A percentile compares a stretch with the other conserved stretches of the same genome.
Conservation (phyloP, 1,140 invertebrate genomes). For the Dendroctonus ponderosae region DNA sequence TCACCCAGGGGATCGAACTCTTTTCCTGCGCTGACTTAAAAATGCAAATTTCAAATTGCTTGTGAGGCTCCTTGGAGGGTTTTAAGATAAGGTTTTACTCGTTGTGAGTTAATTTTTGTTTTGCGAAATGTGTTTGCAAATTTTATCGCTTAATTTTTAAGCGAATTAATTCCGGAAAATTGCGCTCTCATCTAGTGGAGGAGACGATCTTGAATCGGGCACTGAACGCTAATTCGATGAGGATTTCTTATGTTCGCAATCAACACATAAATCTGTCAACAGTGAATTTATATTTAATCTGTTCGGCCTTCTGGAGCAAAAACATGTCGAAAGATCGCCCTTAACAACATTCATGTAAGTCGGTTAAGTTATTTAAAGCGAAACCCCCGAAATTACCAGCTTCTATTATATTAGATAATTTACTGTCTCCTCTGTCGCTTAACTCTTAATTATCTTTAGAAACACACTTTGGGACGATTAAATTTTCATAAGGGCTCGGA, state of each 20-base stretch:
- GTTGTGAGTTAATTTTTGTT: no score
- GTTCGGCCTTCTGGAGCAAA: no score
- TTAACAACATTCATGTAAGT: no score
- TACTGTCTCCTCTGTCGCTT: slow-evolving; percentile 18
- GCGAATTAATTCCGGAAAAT: neutral
- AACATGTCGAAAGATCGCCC: no score
- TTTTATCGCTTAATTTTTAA: slow-evolving; percentile 10
- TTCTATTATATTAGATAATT: slow-evolving; percentile 24
- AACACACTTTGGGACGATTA: slow-evolving; percentile 31
- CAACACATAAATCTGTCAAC: no score
- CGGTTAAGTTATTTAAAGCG: no score
- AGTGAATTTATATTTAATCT: no score
- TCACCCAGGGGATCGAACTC: slow-evolving; percentile 10
- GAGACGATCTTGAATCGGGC: neutral
- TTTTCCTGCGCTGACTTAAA: neutral
- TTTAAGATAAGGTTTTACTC: neutral
- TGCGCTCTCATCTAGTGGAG: no score
- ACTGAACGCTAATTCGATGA: no score
- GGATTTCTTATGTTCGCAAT: no score
- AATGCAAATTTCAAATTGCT: slow-evolving; percentile 4
- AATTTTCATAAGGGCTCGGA: slow-evolving; percentile 28
- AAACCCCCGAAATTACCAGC: no score
- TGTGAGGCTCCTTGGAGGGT: neutral
- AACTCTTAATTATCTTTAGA: slow-evolving; percentile 30
- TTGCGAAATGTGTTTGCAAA: neutral